These are phyloP conservation scores for Antedon mediterranea DNA, from an alignment of 53 echinoderm and acorn worm genomes.

Conservation along the genomic window DNA sequence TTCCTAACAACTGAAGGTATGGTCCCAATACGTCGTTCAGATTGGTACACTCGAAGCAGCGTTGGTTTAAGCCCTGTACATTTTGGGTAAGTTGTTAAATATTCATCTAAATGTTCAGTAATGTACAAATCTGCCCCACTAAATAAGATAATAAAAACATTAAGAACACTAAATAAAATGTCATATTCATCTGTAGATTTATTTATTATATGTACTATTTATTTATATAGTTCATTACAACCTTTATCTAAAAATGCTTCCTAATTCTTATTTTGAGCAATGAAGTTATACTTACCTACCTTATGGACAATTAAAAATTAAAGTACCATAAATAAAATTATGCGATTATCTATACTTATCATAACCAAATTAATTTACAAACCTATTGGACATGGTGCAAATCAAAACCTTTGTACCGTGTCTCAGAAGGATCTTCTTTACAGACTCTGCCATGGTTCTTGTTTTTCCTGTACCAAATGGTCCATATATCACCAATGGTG, in stretches of 20 bases:
- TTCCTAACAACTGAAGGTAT: slow-evolving; percentile 28
- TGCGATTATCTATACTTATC: no score
- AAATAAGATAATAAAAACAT: neutral
- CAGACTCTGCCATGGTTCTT: slow-evolving; percentile 49
- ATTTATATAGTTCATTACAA: no score
- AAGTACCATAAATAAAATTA: no score
- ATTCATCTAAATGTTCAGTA: slow-evolving; percentile 49
- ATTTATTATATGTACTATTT: no score
- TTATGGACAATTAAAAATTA: no score
- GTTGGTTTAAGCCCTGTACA: neutral
- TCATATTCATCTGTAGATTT: no score
- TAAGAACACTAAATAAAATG: neutral
- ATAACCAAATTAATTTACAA: no score
- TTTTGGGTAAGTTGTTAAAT: slow-evolving; percentile 16
- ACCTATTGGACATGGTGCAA: slow-evolving; percentile 88
- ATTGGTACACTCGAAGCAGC: slow-evolving; percentile 37
- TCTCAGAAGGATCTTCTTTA: slow-evolving; percentile 32
- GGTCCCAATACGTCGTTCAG: slow-evolving; percentile 17
- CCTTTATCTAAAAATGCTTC: no score
- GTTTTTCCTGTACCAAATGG: slow-evolving; percentile 95
- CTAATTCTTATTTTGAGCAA: no score
- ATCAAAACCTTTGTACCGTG: slow-evolving; percentile 52
- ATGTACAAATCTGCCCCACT: slow-evolving; percentile 90
- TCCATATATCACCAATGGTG: slow-evolving; percentile 64
- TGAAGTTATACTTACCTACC: no score